Conservation (phyloP, 2,888 invertebrate species). For the Crepidodera aurea region DNA sequence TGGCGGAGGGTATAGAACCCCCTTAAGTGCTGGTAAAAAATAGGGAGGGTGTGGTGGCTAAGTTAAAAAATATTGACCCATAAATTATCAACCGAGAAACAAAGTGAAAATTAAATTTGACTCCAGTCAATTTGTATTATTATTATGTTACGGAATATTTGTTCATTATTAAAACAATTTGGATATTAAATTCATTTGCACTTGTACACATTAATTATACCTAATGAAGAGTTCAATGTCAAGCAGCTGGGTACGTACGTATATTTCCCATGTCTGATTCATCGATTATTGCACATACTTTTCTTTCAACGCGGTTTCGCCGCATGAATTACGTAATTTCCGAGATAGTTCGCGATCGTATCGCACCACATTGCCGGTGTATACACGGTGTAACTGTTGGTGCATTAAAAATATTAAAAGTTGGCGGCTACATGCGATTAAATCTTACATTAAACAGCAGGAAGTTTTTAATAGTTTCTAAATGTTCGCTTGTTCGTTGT, state of each 20-base stretch:
- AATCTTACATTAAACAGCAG: conserved; percentile 46
- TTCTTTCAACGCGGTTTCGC: conserved; percentile 24
- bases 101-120: no score
- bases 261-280: conserved; percentile 29
- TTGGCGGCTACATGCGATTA: conserved; percentile 41
- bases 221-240: conserved; percentile 33
- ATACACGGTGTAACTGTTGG: conserved; percentile 25
- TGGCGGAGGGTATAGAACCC: no score
- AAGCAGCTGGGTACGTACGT: conserved; percentile 31
- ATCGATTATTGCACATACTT: conserved; percentile 30
- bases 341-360: conserved; percentile 30
- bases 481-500: conserved; percentile 20
- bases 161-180: background rate
- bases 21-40: no score
- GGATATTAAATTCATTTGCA: background rate
- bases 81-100: no score
- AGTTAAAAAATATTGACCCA: no score
- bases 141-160: no score
- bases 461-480: conserved; percentile 36
- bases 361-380: conserved; percentile 25
- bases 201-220: conserved; percentile 9
- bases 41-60: no score
- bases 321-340: conserved; percentile 35
- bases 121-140: no score
- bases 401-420: conserved; percentile 42